Conservation (phyloP, 2,113 vertebrate genomes). For the Oncorhynchus tshawytscha region DNA sequence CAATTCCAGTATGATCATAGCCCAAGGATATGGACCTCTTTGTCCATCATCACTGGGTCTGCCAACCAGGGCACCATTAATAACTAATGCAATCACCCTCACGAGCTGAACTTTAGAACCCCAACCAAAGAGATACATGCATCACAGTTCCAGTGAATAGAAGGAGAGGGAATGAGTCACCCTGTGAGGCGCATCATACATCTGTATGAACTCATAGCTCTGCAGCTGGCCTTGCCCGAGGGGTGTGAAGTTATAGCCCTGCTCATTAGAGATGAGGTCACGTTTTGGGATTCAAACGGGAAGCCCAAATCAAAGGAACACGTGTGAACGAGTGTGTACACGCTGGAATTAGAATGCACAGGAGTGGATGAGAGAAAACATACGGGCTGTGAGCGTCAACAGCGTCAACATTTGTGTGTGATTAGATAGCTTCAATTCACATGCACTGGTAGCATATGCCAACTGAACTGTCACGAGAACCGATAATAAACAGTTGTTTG, state of each 20-base stretch:
- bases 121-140: constrained; percentile 50
- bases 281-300: constrained; percentile 33
- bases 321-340: too few relatives aligned
- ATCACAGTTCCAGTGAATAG: constrained; percentile 21
- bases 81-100: constrained; percentile 51
- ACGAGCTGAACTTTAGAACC: constrained; percentile 48
- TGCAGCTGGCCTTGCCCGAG: constrained; percentile 48
- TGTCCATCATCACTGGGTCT: constrained; percentile 59
- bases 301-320: too few relatives aligned
- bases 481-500: too few relatives aligned
- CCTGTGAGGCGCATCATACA: constrained; percentile 30
- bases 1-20: constrained; percentile 52
- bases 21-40: constrained; percentile 47
- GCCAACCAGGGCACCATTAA: constrained; percentile 37
- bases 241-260: constrained; percentile 37
- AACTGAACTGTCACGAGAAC: too few relatives aligned
- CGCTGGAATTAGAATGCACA: too few relatives aligned
- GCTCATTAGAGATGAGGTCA: constrained; percentile 60
- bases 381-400: too few relatives aligned
- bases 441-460: too few relatives aligned
- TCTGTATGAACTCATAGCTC: constrained; percentile 29
- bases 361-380: too few relatives aligned
- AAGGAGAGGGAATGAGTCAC: constrained; percentile 47
- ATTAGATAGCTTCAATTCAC: too few relatives aligned
- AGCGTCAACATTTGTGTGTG: too few relatives aligned